These are phyloP conservation scores for Clepsis dumicolana DNA, from an alignment of 2,888 invertebrate genomes.

Conservation along the genomic window DNA sequence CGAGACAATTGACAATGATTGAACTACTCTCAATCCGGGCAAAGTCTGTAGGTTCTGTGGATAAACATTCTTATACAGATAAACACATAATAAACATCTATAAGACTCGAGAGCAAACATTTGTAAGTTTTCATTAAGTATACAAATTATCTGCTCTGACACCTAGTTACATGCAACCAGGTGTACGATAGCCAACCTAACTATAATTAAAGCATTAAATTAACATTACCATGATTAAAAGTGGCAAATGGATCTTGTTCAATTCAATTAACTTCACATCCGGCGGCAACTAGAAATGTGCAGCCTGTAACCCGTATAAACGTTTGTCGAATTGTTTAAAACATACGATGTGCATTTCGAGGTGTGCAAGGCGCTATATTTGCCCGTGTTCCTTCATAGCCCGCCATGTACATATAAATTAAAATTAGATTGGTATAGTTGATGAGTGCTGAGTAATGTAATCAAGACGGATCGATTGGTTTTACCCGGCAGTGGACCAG, in stretches of 20 bases:
- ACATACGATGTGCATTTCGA: background rate
- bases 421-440: background rate
- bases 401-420: background rate
- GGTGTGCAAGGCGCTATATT: background rate
- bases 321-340: background rate
- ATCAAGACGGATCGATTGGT: constrained; percentile 27
- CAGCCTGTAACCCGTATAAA: background rate
- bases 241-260: background rate
- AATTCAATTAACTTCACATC: background rate
- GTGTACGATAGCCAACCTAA: background rate
- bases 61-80: no score
- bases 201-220: background rate
- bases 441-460: constrained; percentile 25
- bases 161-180: background rate
- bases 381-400: background rate
- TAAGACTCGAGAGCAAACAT: no score
- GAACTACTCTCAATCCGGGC: no score
- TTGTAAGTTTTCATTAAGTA: no score
- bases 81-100: no score
- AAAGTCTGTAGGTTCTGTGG: no score
- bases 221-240: background rate
- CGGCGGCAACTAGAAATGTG: background rate
- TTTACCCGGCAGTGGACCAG: constrained; percentile 46
- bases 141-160: background rate
- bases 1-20: no score